Conservation (phyloP, 2,888 invertebrate genomes). For the Torymus aiolomorphi region DNA sequence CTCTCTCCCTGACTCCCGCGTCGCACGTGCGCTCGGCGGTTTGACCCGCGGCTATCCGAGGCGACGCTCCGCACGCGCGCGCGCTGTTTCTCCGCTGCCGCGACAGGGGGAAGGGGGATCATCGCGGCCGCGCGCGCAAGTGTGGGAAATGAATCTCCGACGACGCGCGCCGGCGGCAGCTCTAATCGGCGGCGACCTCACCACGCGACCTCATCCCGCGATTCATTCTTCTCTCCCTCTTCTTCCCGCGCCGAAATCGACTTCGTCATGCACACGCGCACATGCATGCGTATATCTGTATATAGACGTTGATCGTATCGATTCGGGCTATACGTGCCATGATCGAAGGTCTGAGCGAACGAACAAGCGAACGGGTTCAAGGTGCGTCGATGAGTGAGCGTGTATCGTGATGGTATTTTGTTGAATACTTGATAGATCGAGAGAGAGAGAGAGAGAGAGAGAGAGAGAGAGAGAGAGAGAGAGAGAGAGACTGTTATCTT, state of each 20-base stretch:
- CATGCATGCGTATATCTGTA: not conserved
- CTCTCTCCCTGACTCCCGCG: too few relatives aligned
- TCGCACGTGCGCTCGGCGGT: too few relatives aligned
- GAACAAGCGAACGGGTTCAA: slow-evolving; percentile 22
- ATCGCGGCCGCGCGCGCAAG: too few relatives aligned
- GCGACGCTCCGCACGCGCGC: too few relatives aligned
- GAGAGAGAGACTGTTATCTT: not conserved
- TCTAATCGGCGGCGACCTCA: too few relatives aligned
- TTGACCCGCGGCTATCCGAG: too few relatives aligned
- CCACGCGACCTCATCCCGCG: too few relatives aligned
- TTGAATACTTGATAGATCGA: not conserved
- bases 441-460: not conserved
- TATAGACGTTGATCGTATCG: not conserved
- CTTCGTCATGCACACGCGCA: slow-evolving; percentile 7
- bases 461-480: not conserved
- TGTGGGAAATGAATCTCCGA: too few relatives aligned
- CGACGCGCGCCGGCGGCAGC: too few relatives aligned
- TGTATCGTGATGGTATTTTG: not conserved
- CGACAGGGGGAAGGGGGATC: too few relatives aligned
- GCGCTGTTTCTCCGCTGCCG: too few relatives aligned
- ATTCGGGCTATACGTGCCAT: not conserved
- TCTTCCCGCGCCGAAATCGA: not conserved
- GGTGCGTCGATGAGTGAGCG: not conserved
- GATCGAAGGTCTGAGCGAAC: slow-evolving; percentile 1
- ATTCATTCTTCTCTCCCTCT: not conserved